A percentile compares a stretch with the other conserved stretches of the same genome.
phyloP scores from a whole-genome alignment of 2,888 invertebrate genomes.

The Dorcus hopei region DNA sequence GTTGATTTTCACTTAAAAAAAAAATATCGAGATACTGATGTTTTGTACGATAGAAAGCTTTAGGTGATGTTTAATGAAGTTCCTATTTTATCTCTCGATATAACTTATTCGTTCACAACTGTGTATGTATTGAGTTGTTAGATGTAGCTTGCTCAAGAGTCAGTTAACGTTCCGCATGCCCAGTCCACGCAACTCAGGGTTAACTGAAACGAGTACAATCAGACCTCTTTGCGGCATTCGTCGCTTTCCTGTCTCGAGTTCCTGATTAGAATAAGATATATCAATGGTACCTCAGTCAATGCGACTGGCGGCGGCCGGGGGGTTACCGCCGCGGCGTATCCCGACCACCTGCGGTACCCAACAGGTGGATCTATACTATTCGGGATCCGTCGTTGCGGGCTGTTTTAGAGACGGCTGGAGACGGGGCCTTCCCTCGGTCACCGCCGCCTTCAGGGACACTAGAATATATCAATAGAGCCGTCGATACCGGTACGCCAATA shows the following conservation, averaged over 20 bases:
- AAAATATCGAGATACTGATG: constrained; percentile 49
- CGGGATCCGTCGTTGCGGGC: constrained; percentile 22
- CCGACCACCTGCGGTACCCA: constrained; percentile 1
- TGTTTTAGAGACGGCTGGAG: constrained; percentile 34
- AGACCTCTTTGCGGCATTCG: constrained; percentile 33
- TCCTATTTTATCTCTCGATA: constrained; percentile 53
- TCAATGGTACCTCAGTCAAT: constrained; percentile 34
- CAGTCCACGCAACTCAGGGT: constrained; percentile 50
- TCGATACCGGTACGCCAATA: constrained; percentile 13
- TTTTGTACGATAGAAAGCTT: constrained; percentile 52
- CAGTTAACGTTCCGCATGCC: constrained; percentile 46
- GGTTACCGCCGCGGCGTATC: constrained; percentile 27
- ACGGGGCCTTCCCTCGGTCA: constrained; percentile 39
- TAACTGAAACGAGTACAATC: constrained; percentile 52
- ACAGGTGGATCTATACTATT: constrained; percentile 8
- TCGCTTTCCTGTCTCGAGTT: constrained; percentile 49
- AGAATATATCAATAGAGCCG: constrained; percentile 23
- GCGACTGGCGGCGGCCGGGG: constrained; percentile 29
- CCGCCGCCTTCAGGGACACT: constrained; percentile 29
- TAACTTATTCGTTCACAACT: constrained; percentile 46
- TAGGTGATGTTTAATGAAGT: constrained; percentile 53
- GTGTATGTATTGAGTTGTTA: constrained; percentile 49
- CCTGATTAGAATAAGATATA: constrained; percentile 46
- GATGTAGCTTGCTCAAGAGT: constrained; percentile 52
- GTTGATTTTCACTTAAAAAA: constrained; percentile 50